Base-by-base conservation (phyloP, 2,888 invertebrate species). In the Eupithecia abbreviata region DNA sequence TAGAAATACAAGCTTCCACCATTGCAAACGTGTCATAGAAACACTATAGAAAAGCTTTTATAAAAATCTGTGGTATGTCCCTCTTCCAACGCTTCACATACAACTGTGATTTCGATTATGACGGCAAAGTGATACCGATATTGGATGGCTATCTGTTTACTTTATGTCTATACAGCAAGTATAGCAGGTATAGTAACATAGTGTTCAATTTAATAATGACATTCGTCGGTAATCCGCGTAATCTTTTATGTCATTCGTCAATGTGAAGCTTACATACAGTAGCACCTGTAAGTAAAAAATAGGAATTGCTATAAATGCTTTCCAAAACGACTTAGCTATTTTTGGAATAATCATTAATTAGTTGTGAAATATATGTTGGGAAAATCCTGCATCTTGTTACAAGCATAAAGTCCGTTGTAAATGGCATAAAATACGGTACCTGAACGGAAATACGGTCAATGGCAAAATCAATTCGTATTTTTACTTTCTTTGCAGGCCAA, bases 51-150 rank as follows among this genome's bases (percentile, higher is more conserved):
- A 49, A 18, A 69, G 10, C 6, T 47, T n/a, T 49, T 13, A 47
- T 18, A 18, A 47, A 49, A 69, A 69, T 58, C 18, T 3, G 58
- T 58, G 9, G 3, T 30, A 10, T 30, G 69, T 47, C 18, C 12
- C 47, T 18, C 67, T 72, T 41, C 49, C 73, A 66, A 66, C 71
- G 75, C 49, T 73, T 77, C 45, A 75, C 13, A 41, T 68, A n/a
- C 71, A 77, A 81, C 82, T 80, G 82, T 79, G 82, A 82, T 82
- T 80, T 81, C 51, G 73, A 79, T 75, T 81, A 80, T 79, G 79
- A 78, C 73, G 72, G 66, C 72, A 58, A 45, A 18, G 55, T 76
- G 77, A 74, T 69, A 69, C 18, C 13, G 47, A 49, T 69, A 47
- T 69, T 69, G 43, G 30, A 47, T 47, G 47, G 45, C 69, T 78